Evolutionary conservation across 2,113 vertebrate species (phyloP).

Genomic region (Leptosomus discolor): DNA sequence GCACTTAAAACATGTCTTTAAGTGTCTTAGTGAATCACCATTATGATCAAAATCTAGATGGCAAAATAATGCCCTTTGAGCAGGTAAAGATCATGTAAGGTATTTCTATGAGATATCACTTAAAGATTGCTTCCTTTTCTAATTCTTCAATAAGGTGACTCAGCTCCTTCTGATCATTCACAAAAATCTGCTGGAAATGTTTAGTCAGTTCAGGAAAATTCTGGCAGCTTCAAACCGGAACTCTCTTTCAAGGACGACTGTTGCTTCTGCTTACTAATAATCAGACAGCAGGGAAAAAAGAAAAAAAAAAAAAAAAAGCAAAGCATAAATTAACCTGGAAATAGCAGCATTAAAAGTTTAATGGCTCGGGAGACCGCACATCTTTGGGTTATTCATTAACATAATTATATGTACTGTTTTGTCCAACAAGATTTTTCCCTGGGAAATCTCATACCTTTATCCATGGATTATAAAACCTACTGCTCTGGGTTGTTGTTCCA

Average conservation of each 20-base stretch:
- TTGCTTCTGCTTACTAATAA: constrained; percentile 55
- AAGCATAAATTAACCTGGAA: constrained; percentile 57
- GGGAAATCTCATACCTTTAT: neutral
- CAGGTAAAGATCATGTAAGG: neutral
- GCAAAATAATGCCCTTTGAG: neutral
- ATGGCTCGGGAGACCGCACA: constrained; percentile 34
- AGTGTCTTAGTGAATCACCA: neutral
- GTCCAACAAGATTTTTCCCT: neutral
- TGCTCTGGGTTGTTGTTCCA: neutral
- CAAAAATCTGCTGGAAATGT: neutral
- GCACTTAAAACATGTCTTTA: neutral
- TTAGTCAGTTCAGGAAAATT: constrained; percentile 46
- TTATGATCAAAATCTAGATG: neutral
- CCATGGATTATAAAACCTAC: neutral
- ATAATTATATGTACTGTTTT: constrained; percentile 30
- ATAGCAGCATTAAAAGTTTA: constrained; percentile 61
- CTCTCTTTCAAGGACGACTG: neutral
- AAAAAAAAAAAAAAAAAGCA: neutral
- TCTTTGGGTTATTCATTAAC: constrained; percentile 54
- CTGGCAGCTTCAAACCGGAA: constrained; percentile 38
- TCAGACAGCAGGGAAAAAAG: neutral
- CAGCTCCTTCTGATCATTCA: constrained; percentile 30
- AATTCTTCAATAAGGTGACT: constrained; percentile 39
- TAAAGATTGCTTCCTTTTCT: neutral
- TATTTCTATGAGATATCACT: neutral